These are phyloP conservation scores for Eptatretus burgeri DNA, from an alignment of 2,113 vertebrate genomes.

Conservation along the genomic window DNA sequence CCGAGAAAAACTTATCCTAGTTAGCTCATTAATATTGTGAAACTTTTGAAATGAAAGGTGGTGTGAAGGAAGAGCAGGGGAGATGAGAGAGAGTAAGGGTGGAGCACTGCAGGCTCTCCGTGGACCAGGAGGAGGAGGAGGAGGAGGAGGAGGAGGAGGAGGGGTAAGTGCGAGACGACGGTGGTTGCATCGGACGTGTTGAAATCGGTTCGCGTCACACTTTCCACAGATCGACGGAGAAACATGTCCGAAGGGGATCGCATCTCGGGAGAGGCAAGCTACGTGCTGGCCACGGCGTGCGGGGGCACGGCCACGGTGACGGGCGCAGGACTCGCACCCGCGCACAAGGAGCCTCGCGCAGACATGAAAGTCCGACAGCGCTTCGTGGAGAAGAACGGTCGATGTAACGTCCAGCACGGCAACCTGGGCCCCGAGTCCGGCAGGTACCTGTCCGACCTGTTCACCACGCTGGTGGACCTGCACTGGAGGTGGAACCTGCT, in stretches of 20 bases:
- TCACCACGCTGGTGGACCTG: conserved; percentile 1
- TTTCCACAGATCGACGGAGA: not conserved
- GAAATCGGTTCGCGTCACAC: not conserved
- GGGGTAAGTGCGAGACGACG: not conserved
- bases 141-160: not conserved
- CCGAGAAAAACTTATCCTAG: no score
- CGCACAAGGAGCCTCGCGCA: not conserved
- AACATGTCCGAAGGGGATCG: not conserved
- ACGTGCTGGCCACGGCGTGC: not conserved
- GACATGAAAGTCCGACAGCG: not conserved
- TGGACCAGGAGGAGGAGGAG: no score
- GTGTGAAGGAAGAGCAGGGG: no score
- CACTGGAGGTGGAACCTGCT: not conserved
- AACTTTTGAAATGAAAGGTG: no score
- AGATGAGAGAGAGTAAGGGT: no score
- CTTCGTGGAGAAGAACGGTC: conserved; percentile 4
- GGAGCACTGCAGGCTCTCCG: no score
- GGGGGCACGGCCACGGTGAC: not conserved
- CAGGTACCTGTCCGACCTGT: conserved; percentile 6
- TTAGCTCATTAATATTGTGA: no score
- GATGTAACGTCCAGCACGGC: conserved; percentile 1
- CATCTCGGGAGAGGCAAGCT: not conserved
- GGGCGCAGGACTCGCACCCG: not conserved
- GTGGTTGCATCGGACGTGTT: not conserved
- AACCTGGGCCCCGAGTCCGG: not conserved